A percentile compares a stretch with the other conserved stretches of the same genome.
These are phyloP conservation scores for Haliaeetus leucogaster DNA, from an alignment of 2,113 vertebrate species.

Conservation along the genomic window DNA sequence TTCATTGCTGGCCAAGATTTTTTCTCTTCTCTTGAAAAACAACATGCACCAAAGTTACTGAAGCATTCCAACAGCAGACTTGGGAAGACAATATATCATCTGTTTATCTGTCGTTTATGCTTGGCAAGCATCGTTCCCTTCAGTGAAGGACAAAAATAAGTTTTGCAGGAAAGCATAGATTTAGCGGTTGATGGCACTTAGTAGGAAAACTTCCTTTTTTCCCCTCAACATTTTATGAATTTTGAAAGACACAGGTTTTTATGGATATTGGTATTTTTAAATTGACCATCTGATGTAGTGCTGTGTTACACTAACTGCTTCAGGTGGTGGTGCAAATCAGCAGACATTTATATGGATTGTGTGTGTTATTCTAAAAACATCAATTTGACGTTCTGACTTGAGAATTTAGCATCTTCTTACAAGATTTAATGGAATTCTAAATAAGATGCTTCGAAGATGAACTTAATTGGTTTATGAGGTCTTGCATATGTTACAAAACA, in stretches of 20 bases:
- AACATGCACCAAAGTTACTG: neutral
- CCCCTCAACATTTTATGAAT: accelerated
- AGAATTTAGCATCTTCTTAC: neutral
- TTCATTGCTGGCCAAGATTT: neutral
- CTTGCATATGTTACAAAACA: neutral
- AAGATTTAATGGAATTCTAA: neutral
- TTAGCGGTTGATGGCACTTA: neutral
- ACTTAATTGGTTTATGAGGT: neutral
- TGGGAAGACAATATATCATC: neutral
- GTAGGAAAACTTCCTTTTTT: neutral
- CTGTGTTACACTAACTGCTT: neutral
- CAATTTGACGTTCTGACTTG: neutral
- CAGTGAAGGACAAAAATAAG: neutral
- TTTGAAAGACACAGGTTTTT: neutral
- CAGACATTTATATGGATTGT: neutral
- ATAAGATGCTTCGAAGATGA: neutral
- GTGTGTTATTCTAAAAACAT: neutral
- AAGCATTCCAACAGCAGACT: neutral
- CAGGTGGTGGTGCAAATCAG: neutral
- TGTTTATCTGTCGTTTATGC: neutral
- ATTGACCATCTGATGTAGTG: neutral
- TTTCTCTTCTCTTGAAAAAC: neutral
- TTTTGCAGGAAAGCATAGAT: neutral
- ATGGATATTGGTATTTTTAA: neutral
- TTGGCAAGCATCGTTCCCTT: neutral